phyloP scores from a whole-genome alignment of 2,888 invertebrate species.

The Diabrotica balteata region DNA sequence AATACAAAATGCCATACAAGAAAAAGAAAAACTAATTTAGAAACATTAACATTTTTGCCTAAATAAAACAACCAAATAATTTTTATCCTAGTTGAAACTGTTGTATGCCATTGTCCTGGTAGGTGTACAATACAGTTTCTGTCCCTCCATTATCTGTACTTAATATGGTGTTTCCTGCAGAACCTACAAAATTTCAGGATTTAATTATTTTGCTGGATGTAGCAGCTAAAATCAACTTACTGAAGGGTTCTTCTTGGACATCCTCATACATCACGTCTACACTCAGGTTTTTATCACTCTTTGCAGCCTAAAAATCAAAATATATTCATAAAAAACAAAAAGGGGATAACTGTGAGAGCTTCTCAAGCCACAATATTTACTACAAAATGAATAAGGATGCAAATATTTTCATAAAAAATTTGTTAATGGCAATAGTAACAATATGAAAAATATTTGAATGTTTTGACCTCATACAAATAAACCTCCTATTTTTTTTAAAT shows the following conservation, averaged over 20 bases:
- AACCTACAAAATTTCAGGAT: conserved; percentile 52
- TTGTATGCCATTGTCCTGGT: conserved; percentile 58
- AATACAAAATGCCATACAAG: no score
- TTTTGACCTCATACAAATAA: no score
- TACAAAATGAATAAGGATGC: no score
- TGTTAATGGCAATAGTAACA: no score
- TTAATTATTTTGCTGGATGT: conserved; percentile 26
- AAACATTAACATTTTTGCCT: no score
- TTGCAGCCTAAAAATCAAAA: conserved; percentile 61
- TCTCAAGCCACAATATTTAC: neutral
- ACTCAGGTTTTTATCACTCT: conserved; percentile 63
- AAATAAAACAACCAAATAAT: no score
- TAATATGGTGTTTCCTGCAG: conserved; percentile 56
- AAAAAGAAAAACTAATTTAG: no score
- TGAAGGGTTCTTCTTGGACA: conserved; percentile 61
- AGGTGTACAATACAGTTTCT: conserved; percentile 64
- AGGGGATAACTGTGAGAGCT: neutral
- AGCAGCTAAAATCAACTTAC: conserved; percentile 50
- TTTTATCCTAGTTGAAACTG: conserved; percentile 53
- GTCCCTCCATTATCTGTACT: conserved; percentile 58
- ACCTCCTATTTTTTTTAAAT: no score
- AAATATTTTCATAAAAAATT: no score
- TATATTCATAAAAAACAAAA: neutral
- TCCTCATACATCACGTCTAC: conserved; percentile 63
- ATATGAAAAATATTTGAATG: no score